Conservation (phyloP, 2,888 invertebrate species). For the Ochropacha duplaris region DNA sequence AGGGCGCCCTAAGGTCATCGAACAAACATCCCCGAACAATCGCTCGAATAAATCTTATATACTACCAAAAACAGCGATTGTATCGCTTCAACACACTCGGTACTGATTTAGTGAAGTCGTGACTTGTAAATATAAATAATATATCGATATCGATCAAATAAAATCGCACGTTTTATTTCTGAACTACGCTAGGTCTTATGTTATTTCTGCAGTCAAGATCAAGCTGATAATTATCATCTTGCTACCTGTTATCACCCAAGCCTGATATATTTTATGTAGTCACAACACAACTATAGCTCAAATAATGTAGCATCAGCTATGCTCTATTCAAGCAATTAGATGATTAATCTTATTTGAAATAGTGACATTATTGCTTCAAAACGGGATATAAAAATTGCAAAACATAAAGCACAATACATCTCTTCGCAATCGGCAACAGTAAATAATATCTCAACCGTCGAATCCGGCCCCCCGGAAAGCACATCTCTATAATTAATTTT, state of each 20-base stretch:
- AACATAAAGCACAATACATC: neutral
- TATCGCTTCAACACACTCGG: constrained; percentile 11
- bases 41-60: constrained; percentile 8
- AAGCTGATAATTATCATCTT: neutral
- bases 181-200: neutral
- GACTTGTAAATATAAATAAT: neutral
- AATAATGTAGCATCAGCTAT: neutral
- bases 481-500: constrained; percentile 43
- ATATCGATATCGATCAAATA: constrained; percentile 14
- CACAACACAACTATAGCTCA: neutral
- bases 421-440: neutral
- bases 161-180: constrained; percentile 2
- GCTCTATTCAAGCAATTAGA: neutral
- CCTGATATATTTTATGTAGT: neutral
- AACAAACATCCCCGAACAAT: constrained; percentile 5
- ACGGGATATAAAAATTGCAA: neutral
- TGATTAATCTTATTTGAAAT: neutral
- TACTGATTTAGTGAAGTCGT: constrained; percentile 8
- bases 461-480: constrained; percentile 31
- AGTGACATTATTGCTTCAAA: neutral
- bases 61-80: constrained; percentile 9
- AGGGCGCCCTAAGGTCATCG: constrained; percentile 4
- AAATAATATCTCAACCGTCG: constrained; percentile 18
- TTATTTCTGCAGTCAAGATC: too few species aligned
- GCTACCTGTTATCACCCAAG: neutral